Base-by-base conservation (phyloP, 1,140 invertebrate species). In the Bombus fervidus region DNA sequence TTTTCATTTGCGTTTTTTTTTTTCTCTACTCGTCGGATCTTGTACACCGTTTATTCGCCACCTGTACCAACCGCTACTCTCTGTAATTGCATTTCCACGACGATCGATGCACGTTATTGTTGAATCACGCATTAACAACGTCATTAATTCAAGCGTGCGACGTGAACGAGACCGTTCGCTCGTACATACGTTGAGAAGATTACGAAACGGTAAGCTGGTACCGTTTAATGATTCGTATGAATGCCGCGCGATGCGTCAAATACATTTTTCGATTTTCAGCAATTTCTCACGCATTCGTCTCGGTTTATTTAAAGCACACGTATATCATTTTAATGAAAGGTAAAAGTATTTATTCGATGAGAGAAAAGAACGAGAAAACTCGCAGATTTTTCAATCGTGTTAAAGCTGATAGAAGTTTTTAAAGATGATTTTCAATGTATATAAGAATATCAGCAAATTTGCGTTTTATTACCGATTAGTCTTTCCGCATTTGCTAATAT, bases 51-150 rank as follows among this genome's bases (percentile, higher is more conserved):
- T 80, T 85, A 73, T 41, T 85, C 59, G 77, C 53, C 83, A 85
- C 53, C 68, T 47, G 53, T 22, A 28, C 31, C 37, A 31, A 34
- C 83, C 22, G 13, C 53, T 41, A 80, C 77, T 80, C 77, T 72
- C 39, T 85, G 57, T 80, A 80, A 85, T 85, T 80, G 57, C 68
- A 53, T 81, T 81, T 73, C 59, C 47, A 43, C 34, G n/a, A 28
- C 84, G 71, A 81, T 85, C 78, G 84, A 81, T 85, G 62, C 78
- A 22, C 79, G 71, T 85, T 81, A 85, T 85, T 59, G 84, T 75
- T 69, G 78, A 81, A 85, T 85, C 75, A 71, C 37, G 71, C 59
- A 81, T 81, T 81, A 85, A 85, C 79, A 79, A 81, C 72, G 71
- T 85, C 79, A 75, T 85, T 85, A 81, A 85, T 81, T 85, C 84